A percentile compares a stretch with the other conserved stretches of the same genome.
Evolutionary conservation across 2,797 vertebrate genomes (phyloP).

Genomic region (Ispidina picta): DNA sequence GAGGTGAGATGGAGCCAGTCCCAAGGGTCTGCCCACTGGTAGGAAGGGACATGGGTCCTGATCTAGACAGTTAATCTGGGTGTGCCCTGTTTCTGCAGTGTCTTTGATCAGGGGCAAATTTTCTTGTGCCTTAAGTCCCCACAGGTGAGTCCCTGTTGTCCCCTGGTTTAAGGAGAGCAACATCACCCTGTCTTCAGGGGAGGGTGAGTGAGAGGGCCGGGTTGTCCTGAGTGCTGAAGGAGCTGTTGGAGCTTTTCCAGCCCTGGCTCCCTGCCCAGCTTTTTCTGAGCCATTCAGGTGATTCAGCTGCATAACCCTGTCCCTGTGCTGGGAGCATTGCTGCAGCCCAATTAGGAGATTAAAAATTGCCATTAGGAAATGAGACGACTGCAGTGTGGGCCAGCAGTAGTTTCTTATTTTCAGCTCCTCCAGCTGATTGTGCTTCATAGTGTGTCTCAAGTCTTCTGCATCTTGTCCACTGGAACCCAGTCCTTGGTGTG

Average conservation of each 20-base stretch:
- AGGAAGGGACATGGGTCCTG: not conserved
- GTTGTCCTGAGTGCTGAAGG: not conserved
- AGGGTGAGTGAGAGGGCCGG: not conserved
- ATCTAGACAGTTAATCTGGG: no score
- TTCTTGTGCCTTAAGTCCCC: not conserved
- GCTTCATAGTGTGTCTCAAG: not conserved
- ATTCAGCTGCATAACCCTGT: not conserved
- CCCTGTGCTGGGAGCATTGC: not conserved
- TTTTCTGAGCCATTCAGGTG: not conserved
- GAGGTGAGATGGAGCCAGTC: no score
- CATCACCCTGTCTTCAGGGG: not conserved
- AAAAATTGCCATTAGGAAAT: not conserved
- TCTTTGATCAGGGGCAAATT: not conserved
- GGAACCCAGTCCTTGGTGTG: not conserved
- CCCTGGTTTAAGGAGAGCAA: not conserved
- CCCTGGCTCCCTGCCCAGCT: not conserved
- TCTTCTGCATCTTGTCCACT: not conserved
- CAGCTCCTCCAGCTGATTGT: not conserved
- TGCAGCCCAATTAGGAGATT: constrained; percentile 23
- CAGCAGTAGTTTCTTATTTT: not conserved
- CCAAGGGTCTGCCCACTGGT: no score
- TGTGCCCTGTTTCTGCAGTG: not conserved
- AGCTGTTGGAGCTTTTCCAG: not conserved
- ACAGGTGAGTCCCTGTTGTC: not conserved
- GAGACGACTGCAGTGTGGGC: not conserved